Percentiles rank a stretch among this genome's conserved stretches.
Evolutionary conservation across 2,888 invertebrate genomes (phyloP).

Genomic region (Rotaria socialis): DNA sequence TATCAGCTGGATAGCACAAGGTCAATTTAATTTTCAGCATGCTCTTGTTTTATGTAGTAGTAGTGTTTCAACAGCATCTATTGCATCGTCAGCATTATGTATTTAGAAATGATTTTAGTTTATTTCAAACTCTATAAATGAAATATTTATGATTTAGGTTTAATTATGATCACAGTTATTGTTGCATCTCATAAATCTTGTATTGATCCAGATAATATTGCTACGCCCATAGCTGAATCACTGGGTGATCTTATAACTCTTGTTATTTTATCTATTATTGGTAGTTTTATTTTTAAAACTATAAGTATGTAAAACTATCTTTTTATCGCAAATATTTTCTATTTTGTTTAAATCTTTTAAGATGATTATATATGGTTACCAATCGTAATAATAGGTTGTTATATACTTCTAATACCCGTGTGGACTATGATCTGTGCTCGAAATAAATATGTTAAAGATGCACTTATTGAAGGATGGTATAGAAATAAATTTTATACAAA

Average conservation of each 20-base stretch:
- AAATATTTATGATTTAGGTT: slow-evolving; percentile 62
- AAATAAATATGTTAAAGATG: slow-evolving; percentile 75
- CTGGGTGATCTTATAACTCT: slow-evolving; percentile 82
- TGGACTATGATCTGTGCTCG: slow-evolving; percentile 76
- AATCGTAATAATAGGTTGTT: slow-evolving; percentile 65
- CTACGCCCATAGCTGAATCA: slow-evolving; percentile 85
- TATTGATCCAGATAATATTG: slow-evolving; percentile 86
- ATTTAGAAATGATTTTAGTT: slow-evolving; percentile 41
- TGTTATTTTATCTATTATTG: slow-evolving; percentile 63
- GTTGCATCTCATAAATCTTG: slow-evolving; percentile 72
- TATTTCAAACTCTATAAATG: neutral
- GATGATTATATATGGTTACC: slow-evolving; percentile 66
- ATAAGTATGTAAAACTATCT: neutral
- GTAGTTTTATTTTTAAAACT: slow-evolving; percentile 36
- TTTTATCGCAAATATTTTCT: neutral
- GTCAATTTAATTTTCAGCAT: slow-evolving; percentile 73
- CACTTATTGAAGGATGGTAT: slow-evolving; percentile 77
- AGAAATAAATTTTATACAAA: neutral
- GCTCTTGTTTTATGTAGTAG: slow-evolving; percentile 77
- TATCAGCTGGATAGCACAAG: slow-evolving; percentile 78
- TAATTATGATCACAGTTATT: slow-evolving; percentile 79
- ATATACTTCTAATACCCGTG: slow-evolving; percentile 71
- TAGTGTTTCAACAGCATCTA: slow-evolving; percentile 78
- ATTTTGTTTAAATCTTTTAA: neutral
- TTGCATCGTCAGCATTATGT: slow-evolving; percentile 80